phyloP scores from a whole-genome alignment of 2,113 vertebrate species.

The Ancistrus triradiatus region DNA sequence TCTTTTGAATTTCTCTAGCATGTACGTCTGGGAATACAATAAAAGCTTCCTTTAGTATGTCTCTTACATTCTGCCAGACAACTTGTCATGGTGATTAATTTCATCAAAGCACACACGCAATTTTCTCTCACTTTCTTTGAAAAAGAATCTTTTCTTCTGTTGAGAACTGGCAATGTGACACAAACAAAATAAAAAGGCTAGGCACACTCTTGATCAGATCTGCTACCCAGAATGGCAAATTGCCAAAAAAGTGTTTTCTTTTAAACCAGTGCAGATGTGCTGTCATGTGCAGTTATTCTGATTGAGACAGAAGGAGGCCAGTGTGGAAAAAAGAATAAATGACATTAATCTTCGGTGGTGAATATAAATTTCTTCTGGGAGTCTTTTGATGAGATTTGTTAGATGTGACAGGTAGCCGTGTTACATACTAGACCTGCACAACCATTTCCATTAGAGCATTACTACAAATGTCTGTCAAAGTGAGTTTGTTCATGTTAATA shows the following conservation, averaged over 20 bases:
- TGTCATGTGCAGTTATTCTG: neutral
- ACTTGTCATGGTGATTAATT: conserved; percentile 40
- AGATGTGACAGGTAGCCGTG: too few relatives aligned
- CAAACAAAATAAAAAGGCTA: conserved; percentile 12
- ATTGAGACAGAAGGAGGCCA: neutral
- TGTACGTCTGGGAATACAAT: conserved; percentile 21
- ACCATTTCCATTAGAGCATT: too few relatives aligned
- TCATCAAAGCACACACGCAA: conserved; percentile 23
- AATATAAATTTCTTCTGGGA: too few relatives aligned
- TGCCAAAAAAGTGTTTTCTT: neutral
- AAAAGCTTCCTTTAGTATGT: conserved; percentile 9
- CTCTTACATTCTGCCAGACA: conserved; percentile 33
- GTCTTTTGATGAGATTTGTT: too few relatives aligned
- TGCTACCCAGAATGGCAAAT: neutral
- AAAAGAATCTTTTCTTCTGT: conserved; percentile 19
- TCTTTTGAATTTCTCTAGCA: conserved; percentile 30
- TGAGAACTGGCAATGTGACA: conserved; percentile 2
- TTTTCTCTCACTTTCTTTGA: conserved; percentile 23
- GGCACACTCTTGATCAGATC: neutral
- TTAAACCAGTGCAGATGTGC: neutral
- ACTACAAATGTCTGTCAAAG: too few relatives aligned
- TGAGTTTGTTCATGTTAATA: too few relatives aligned
- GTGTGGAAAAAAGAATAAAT: neutral
- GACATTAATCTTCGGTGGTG: neutral
- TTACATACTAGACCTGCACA: too few relatives aligned